Evolutionary conservation across 2,113 vertebrate genomes (phyloP), one percentile per base, ranked within the genome.

Genomic region (Galemys pyrenaicus): DNA sequence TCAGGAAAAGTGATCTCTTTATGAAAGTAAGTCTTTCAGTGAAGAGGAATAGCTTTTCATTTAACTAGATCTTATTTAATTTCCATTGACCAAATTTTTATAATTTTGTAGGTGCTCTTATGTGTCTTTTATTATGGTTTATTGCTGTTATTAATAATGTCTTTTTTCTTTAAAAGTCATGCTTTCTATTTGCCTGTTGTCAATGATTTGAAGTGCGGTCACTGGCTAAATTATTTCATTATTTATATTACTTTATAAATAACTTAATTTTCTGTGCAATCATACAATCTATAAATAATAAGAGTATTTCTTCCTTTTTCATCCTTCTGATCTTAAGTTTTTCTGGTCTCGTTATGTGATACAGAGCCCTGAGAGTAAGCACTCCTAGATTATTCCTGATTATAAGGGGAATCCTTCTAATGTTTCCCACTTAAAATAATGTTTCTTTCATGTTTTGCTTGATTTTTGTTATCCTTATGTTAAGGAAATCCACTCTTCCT

Each of bases 1-100:
- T 74, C 86, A 68, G 56, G 51, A 70, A 86, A 94, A 68, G 22
- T 54, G 35, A n/a, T 30, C 74, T 87, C 16, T 28, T 77, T 60
- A 64, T 79, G 39, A 93, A 83, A 41, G 35, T 84, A 44, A n/a
- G 58, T 88, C 78, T 91, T 80, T 91, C 60, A 58, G 41, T 74
- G 75, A 85, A 64, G 6, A 35, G 24, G 24, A 49, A 32, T 65
- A 58, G 35, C 39, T 80, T 91, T 79, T 91, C 41, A 67, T 79
- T 93, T 86, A 81, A 89, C 85, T 56, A 64, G 71, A 8, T 75
- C 75, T 82, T 89, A 77, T 49, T 77, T 89, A 41, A 74, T 85
- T 91, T 91, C 35, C 58, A 79, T 91, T 19, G 62, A 46, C 35
- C 88, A 87, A 73, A 22, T 89, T 54, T 82, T 44, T 95, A 26